These are phyloP conservation scores for Melipona beecheii DNA, from an alignment of 2,888 invertebrate species.

Conservation along the genomic window DNA sequence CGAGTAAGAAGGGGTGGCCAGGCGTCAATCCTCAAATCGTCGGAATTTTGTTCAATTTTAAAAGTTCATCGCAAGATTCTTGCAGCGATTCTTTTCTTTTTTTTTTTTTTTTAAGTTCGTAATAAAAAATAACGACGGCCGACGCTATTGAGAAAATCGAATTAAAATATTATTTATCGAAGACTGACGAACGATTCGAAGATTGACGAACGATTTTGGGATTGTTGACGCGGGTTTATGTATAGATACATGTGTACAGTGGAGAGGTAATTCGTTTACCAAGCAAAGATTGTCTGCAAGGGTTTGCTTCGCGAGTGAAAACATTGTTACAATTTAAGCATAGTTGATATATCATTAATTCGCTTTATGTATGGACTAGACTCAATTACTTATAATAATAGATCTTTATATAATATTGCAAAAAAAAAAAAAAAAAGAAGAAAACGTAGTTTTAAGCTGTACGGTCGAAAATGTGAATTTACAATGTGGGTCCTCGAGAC, in stretches of 20 bases:
- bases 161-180: background rate
- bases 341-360: constrained; percentile 77
- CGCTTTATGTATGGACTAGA: constrained; percentile 83
- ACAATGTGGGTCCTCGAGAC: constrained; percentile 48
- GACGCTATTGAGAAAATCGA: background rate
- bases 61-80: background rate
- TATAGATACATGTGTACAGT: constrained; percentile 48
- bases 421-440: constrained; percentile 34
- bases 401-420: constrained; percentile 77
- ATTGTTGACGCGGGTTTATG: constrained; percentile 31
- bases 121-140: background rate
- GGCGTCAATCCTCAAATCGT: constrained; percentile 37
- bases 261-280: constrained; percentile 43
- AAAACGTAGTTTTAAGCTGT: constrained; percentile 68
- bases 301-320: constrained; percentile 61
- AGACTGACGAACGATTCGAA: background rate
- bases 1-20: constrained; percentile 16
- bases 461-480: constrained; percentile 60
- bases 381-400: constrained; percentile 82
- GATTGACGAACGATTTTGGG: constrained; percentile 22
- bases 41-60: background rate
- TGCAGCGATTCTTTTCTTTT: background rate
- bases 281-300: constrained; percentile 62
- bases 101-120: background rate
- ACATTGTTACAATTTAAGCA: constrained; percentile 81